phyloP scores from a whole-genome alignment of 2,797 vertebrate species.

The Diglossa cyanea region DNA sequence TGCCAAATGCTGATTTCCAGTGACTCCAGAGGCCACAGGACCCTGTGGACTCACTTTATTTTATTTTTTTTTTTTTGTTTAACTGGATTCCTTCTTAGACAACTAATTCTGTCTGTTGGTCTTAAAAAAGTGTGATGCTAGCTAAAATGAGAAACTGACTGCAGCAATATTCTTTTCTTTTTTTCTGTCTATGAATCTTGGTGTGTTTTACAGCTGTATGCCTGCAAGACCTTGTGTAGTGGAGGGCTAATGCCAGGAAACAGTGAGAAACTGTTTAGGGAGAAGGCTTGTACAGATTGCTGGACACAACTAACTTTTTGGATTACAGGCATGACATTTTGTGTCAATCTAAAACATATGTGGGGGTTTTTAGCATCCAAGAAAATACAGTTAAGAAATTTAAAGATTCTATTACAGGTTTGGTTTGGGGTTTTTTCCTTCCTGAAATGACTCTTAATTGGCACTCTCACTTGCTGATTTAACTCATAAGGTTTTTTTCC shows the following conservation, averaged over 20 bases:
- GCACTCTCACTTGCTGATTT: background rate
- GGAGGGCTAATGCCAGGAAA: background rate
- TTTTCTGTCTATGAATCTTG: background rate
- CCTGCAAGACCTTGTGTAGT: background rate
- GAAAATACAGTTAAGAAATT: background rate
- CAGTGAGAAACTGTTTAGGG: background rate
- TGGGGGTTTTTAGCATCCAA: background rate
- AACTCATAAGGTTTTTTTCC: background rate
- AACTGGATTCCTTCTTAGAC: background rate
- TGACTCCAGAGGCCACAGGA: background rate
- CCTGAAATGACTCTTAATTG: background rate
- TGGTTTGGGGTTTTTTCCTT: background rate
- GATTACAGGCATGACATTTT: background rate
- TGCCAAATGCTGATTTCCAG: background rate
- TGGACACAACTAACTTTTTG: background rate
- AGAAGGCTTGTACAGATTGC: background rate
- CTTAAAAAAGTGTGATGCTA: background rate
- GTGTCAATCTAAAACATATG: background rate
- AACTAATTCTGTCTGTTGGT: background rate
- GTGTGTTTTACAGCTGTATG: background rate
- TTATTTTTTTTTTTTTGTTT: background rate
- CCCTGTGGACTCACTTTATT: background rate
- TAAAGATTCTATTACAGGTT: background rate
- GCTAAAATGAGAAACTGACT: background rate
- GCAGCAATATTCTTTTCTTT: too few relatives aligned